Evolutionary conservation across 2,797 vertebrate genomes (phyloP).

Genomic region (Poecilia gillii): DNA sequence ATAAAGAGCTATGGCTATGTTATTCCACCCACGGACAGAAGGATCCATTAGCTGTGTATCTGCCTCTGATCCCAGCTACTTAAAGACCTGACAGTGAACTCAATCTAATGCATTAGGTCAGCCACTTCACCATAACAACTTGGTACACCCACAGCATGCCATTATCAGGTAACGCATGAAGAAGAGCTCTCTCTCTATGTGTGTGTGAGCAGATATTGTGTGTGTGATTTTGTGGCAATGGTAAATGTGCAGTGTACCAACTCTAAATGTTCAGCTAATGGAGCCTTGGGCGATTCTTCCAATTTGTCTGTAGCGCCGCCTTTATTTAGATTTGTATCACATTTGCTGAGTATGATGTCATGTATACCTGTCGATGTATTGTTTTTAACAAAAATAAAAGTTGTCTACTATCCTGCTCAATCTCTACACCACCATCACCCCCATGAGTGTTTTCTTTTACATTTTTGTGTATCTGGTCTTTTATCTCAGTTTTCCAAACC

Average conservation of each 20-base stretch:
- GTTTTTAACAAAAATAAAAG: background rate
- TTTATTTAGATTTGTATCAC: background rate
- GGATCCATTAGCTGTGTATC: constrained; percentile 80
- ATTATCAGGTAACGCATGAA: constrained; percentile 73
- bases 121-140: constrained; percentile 73
- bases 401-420: background rate
- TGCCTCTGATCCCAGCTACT: constrained; percentile 76
- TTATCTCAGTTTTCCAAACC: background rate
- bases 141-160: constrained; percentile 76
- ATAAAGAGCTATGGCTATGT: constrained; percentile 54
- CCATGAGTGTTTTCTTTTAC: background rate
- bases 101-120: constrained; percentile 80
- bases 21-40: constrained; percentile 75
- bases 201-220: constrained; percentile 14
- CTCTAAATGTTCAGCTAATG: constrained; percentile 7
- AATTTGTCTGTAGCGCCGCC: background rate
- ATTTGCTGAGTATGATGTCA: background rate
- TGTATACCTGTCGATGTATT: background rate
- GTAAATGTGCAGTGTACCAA: constrained; percentile 31
- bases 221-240: constrained; percentile 17
- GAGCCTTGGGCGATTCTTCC: background rate
- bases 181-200: constrained; percentile 13
- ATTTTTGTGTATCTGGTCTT: background rate
- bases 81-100: constrained; percentile 80
- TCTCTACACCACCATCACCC: too few species aligned